These are phyloP conservation scores for Ctenodactylus gundi DNA, from an alignment of 2,113 vertebrate species.

Conservation along the genomic window DNA sequence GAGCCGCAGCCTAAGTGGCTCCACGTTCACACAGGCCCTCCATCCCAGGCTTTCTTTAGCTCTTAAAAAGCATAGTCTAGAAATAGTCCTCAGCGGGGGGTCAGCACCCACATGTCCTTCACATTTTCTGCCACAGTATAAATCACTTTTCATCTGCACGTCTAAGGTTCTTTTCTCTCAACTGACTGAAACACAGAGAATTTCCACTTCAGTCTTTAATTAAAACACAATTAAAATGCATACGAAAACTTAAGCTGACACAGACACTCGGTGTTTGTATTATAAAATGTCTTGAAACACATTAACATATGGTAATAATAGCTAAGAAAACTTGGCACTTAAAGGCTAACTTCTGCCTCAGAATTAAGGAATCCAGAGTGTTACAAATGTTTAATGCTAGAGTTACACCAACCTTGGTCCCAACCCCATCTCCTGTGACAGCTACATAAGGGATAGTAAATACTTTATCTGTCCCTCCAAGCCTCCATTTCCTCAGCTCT, in stretches of 20 bases:
- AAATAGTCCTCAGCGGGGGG: neutral
- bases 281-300: constrained; percentile 21
- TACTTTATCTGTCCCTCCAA: neutral
- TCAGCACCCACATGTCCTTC: neutral
- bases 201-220: constrained; percentile 65
- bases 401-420: neutral
- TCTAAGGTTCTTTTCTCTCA: constrained; percentile 52
- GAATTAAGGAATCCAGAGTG: neutral
- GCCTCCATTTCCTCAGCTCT: neutral
- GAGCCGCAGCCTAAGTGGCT: neutral
- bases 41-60: neutral
- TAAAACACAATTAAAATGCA: constrained; percentile 65
- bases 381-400: neutral
- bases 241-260: constrained; percentile 40
- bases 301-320: constrained; percentile 52
- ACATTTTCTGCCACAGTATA: neutral
- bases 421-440: neutral
- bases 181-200: constrained; percentile 19
- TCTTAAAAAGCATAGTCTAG: constrained; percentile 3
- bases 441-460: neutral
- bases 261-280: constrained; percentile 35
- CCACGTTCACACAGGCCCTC: neutral
- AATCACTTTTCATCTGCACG: constrained; percentile 49
- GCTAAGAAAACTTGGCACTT: constrained; percentile 48
- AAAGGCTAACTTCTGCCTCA: constrained; percentile 39